Conservation (phyloP, 2,797 vertebrate species). For the Tenualosa thibaudeaui region DNA sequence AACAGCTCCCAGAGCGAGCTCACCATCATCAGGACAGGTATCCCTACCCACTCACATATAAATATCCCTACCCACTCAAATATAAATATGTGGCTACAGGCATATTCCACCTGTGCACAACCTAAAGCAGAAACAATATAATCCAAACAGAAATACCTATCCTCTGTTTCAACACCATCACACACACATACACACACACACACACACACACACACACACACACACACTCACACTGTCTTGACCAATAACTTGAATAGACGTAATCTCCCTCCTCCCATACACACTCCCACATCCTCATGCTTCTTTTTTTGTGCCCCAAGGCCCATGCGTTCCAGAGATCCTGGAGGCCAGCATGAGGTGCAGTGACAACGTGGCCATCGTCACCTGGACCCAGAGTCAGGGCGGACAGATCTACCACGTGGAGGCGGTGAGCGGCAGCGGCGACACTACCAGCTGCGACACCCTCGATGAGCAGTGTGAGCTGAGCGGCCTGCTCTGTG, state of each 20-base stretch:
- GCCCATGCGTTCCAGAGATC: constrained; percentile 68
- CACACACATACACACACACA: not conserved
- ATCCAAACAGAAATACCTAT: too few species aligned
- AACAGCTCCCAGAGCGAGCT: constrained; percentile 70
- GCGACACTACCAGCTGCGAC: constrained; percentile 56
- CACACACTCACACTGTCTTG: not conserved
- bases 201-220: not conserved
- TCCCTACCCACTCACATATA: not conserved
- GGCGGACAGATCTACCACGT: constrained; percentile 68
- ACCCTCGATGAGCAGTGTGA: constrained; percentile 58
- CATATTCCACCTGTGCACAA: too few species aligned
- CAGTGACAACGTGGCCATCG: constrained; percentile 64
- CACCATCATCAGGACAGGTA: constrained; percentile 69
- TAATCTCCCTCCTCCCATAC: not conserved
- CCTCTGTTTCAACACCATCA: not conserved
- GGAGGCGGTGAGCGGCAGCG: constrained; percentile 52
- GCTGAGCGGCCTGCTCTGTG: constrained; percentile 68
- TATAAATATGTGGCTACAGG: too few species aligned
- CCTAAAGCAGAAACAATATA: too few species aligned
- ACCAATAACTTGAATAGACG: too few species aligned
- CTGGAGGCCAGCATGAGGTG: constrained; percentile 66
- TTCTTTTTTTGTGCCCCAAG: constrained; percentile 48
- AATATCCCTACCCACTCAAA: constrained; percentile 38
- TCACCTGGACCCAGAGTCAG: constrained; percentile 65
- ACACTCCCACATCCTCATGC: not conserved